Evolutionary conservation across 2,888 invertebrate species (phyloP), one percentile per base, ranked within the genome.

Genomic region (Pseudococcus viburni): DNA sequence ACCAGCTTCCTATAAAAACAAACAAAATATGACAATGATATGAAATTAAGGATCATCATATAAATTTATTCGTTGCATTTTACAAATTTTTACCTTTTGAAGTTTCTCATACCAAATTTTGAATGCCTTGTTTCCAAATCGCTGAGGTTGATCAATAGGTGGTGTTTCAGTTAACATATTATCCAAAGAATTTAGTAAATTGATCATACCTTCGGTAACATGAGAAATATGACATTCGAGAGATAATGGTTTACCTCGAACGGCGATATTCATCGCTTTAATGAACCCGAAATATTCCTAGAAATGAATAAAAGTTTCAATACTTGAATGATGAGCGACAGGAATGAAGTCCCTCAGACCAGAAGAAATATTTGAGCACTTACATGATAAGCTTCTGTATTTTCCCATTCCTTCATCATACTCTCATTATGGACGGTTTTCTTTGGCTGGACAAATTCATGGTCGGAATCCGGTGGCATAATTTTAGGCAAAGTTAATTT

Each of bases 91-190:
- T 91, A 94, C 94, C 91, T 93, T 92, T 91, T 94, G 93, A 84
- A 99, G 92, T 92, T 94, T 94, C 17, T 93, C 92, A 90, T 96
- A 94, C 96, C 98, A 99, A 19, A 93, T 93, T 90, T 95, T 94
- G 92, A 97, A 99, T 0, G 99, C 96, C 91, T 95, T 95, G 92
- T 99, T 99, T 7, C 99, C 99, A 93, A 99, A 99, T 89, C 99
- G 93, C 92, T 99, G 99, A 0, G 98, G 98, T 91, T 98, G 98
- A 89, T 96, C 95, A 51, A 96, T 93, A 0, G 98, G 97, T 68
- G 98, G 98, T 89, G 95, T 96, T 89, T 96, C 95, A 90, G 96
- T 95, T 84, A 98, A 94, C 92, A 96, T 93, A 89, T 92, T 92
- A 90, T 95, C 94, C 89, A 99, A 92, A 90, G 93, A 94, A 12